Percentiles rank a stretch among this genome's conserved stretches.
phyloP scores from a whole-genome alignment of 1,140 invertebrate species.

The Drosophila azteca region DNA sequence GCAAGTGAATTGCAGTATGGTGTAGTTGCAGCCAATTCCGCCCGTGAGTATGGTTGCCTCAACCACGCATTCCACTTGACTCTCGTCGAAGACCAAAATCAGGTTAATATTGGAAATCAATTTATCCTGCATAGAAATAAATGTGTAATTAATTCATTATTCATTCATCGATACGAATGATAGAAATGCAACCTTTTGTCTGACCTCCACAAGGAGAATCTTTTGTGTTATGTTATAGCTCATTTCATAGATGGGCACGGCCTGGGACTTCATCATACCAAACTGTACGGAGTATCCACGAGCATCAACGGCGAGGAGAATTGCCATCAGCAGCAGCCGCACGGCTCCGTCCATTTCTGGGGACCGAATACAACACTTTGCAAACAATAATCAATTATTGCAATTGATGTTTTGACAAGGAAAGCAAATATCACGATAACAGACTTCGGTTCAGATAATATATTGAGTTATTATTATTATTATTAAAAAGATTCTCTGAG shows the following conservation, averaged over 20 bases:
- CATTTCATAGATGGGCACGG: conserved; percentile 58
- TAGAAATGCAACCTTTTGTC: conserved; percentile 39
- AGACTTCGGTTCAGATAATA: conserved; percentile 7
- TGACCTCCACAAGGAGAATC: conserved; percentile 27
- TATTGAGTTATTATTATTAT: no score
- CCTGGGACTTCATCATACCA: conserved; percentile 28
- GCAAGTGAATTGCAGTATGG: conserved; percentile 29
- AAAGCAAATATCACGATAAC: conserved; percentile 27
- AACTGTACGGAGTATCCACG: conserved; percentile 48
- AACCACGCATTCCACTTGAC: conserved; percentile 1
- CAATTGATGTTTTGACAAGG: conserved; percentile 20
- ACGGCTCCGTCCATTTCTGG: background rate
- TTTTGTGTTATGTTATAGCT: background rate
- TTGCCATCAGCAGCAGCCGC: conserved; percentile 15
- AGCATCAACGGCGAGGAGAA: conserved; percentile 7
- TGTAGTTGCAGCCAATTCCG: conserved; percentile 58
- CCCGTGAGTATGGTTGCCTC: conserved; percentile 35
- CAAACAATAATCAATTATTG: background rate
- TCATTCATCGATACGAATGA: background rate
- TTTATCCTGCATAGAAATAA: conserved; percentile 19
- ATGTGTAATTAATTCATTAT: background rate
- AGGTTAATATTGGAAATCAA: conserved; percentile 40
- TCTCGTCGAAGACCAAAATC: conserved; percentile 61
- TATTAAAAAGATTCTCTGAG: conserved; percentile 22
- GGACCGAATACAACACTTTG: conserved; percentile 5